phyloP scores from a whole-genome alignment of 2,888 invertebrate species.

The Lysandra bellargus region DNA sequence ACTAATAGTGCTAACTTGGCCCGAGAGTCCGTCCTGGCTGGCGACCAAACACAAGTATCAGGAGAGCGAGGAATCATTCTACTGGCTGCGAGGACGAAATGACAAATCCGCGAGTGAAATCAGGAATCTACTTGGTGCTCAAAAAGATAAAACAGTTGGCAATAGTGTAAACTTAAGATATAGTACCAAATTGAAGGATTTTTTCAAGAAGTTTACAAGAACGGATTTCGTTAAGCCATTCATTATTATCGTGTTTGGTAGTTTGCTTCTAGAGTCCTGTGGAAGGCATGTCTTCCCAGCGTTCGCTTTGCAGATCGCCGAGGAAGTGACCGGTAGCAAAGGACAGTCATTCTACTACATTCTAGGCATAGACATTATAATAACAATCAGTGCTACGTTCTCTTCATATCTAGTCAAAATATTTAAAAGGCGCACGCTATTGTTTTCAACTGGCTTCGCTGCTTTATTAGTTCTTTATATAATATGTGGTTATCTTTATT shows the following conservation, averaged over 20 bases:
- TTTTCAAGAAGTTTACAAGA: constrained; percentile 52
- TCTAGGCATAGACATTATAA: constrained; percentile 55
- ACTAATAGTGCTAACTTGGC: constrained; percentile 63
- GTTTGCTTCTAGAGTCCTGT: constrained; percentile 52
- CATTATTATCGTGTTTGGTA: constrained; percentile 49
- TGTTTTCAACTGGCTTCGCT: constrained; percentile 55
- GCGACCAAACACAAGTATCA: constrained; percentile 69
- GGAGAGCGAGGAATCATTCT: constrained; percentile 72
- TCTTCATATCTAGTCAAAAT: constrained; percentile 55
- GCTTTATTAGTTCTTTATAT: constrained; percentile 48
- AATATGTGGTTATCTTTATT: constrained; percentile 52
- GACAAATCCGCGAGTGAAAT: constrained; percentile 47
- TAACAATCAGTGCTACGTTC: constrained; percentile 50
- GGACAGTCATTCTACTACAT: constrained; percentile 54
- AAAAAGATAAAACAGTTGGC: constrained; percentile 44
- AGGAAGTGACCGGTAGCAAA: constrained; percentile 51
- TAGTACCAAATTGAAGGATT: constrained; percentile 37
- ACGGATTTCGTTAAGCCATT: constrained; percentile 58
- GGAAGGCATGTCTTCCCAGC: constrained; percentile 60
- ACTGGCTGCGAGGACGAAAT: constrained; percentile 70
- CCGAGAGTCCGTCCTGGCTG: constrained; percentile 83
- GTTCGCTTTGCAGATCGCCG: constrained; percentile 58
- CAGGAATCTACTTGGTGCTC: constrained; percentile 50
- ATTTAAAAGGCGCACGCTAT: constrained; percentile 53
- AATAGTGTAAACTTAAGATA: constrained; percentile 38